These are phyloP conservation scores for Pogonomyrmex barbatus DNA, from an alignment of 1,140 invertebrate genomes.

Conservation along the genomic window DNA sequence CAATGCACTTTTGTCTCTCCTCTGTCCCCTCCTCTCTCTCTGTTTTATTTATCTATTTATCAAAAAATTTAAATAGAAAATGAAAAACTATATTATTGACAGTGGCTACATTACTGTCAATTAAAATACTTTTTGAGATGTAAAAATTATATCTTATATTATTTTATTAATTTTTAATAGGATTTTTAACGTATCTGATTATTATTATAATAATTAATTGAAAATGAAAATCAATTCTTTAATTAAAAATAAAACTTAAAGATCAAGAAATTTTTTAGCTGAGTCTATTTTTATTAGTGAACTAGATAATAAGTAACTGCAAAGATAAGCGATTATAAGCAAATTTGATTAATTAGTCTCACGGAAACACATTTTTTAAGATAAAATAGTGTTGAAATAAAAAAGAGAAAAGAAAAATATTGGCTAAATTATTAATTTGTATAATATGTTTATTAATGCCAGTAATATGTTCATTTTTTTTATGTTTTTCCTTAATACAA, in stretches of 20 bases:
- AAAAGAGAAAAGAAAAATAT: background rate
- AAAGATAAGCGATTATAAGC: background rate
- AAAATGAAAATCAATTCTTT: background rate
- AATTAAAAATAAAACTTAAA: too few species aligned
- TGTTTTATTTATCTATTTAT: too few species aligned
- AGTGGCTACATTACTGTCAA: background rate
- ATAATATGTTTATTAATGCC: slow-evolving; percentile 4
- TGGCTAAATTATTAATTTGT: slow-evolving; percentile 3
- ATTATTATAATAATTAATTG: background rate
- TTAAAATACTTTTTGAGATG: background rate
- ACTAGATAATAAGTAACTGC: background rate
- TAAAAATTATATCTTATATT: background rate
- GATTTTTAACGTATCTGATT: background rate
- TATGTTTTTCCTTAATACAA: background rate
- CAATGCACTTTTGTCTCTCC: too few species aligned
- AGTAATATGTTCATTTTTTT: slow-evolving; percentile 4
- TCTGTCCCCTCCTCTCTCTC: too few species aligned
- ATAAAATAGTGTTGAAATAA: slow-evolving; percentile 1
- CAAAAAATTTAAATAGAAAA: too few species aligned
- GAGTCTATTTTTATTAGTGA: background rate
- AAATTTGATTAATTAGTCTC: background rate
- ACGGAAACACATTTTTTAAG: background rate
- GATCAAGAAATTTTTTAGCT: background rate
- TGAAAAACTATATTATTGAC: background rate
- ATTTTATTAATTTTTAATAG: background rate